phyloP scores from a whole-genome alignment of 2,888 invertebrate species.

The Habroteleia sp. region DNA sequence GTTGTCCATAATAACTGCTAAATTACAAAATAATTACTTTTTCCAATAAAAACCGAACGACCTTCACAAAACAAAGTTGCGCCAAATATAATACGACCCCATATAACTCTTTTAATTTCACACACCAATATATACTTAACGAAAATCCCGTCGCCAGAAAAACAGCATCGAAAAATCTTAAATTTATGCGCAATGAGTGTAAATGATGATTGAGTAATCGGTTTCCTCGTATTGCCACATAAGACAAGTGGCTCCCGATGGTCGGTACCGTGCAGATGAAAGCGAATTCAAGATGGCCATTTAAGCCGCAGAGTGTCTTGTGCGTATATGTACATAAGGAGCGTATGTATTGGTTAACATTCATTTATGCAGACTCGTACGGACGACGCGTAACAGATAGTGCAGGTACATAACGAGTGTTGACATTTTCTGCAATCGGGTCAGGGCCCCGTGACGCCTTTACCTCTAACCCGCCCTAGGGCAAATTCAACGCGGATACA shows the following conservation, averaged over 20 bases:
- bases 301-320: conserved; percentile 58
- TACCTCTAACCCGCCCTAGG: conserved; percentile 75
- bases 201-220: conserved; percentile 74
- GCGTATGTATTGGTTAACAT: conserved; percentile 36
- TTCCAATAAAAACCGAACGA: conserved; percentile 1
- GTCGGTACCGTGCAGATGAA: conserved; percentile 67
- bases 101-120: conserved; percentile 5
- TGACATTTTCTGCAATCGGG: conserved; percentile 80
- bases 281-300: conserved; percentile 74
- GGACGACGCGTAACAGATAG: conserved; percentile 65
- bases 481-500: conserved; percentile 67
- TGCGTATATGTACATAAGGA: conserved; percentile 30
- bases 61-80: conserved; percentile 7
- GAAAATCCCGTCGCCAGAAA: conserved; percentile 13
- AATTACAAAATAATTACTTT: conserved; percentile 22
- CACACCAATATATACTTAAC: conserved; percentile 42
- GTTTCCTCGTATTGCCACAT: conserved; percentile 77
- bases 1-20: neutral
- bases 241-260: conserved; percentile 66
- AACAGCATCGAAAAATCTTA: conserved; percentile 42
- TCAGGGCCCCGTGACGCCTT: conserved; percentile 77
- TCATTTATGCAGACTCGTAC: conserved; percentile 35
- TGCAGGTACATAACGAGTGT: conserved; percentile 75
- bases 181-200: conserved; percentile 55
- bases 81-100: conserved; percentile 13